Percentiles rank a stretch among this genome's conserved stretches.
phyloP scores from a whole-genome alignment of 2,888 invertebrate species.

The Drosophila fulvimacula region DNA sequence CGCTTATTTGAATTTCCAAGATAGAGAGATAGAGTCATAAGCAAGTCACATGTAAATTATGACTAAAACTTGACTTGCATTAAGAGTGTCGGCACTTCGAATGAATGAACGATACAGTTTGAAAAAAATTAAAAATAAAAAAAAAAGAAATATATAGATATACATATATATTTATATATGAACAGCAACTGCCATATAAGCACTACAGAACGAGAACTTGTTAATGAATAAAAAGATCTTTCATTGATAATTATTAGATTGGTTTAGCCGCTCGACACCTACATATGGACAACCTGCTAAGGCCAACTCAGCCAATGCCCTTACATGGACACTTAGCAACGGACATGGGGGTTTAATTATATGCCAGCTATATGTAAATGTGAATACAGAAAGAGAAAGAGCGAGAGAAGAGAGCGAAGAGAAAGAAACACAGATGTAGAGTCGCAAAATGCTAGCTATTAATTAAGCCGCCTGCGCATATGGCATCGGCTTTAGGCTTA shows the following conservation, averaged over 20 bases:
- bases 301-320: slow-evolving; percentile 59
- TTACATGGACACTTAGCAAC: slow-evolving; percentile 64
- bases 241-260: slow-evolving; percentile 76
- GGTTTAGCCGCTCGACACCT: slow-evolving; percentile 48
- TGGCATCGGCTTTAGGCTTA: slow-evolving; percentile 50
- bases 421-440: not conserved
- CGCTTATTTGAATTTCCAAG: slow-evolving; percentile 50
- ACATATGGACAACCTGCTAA: slow-evolving; percentile 44
- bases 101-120: slow-evolving; percentile 54
- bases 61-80: slow-evolving; percentile 72
- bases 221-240: slow-evolving; percentile 71
- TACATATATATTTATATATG: not conserved
- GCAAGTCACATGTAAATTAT: slow-evolving; percentile 68
- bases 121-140: slow-evolving; percentile 8
- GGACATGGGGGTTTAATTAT: slow-evolving; percentile 51
- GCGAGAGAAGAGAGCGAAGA: slow-evolving; percentile 4
- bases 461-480: slow-evolving; percentile 72
- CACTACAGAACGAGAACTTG: slow-evolving; percentile 60
- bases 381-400: not conserved
- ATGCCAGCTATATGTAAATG: slow-evolving; percentile 20
- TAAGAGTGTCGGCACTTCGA: slow-evolving; percentile 47
- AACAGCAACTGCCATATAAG: slow-evolving; percentile 61
- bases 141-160: not conserved
- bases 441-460: slow-evolving; percentile 48
- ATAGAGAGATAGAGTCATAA: slow-evolving; percentile 58